Base-by-base conservation (phyloP, 2,113 vertebrate species). In the Henicopernis longicauda region DNA sequence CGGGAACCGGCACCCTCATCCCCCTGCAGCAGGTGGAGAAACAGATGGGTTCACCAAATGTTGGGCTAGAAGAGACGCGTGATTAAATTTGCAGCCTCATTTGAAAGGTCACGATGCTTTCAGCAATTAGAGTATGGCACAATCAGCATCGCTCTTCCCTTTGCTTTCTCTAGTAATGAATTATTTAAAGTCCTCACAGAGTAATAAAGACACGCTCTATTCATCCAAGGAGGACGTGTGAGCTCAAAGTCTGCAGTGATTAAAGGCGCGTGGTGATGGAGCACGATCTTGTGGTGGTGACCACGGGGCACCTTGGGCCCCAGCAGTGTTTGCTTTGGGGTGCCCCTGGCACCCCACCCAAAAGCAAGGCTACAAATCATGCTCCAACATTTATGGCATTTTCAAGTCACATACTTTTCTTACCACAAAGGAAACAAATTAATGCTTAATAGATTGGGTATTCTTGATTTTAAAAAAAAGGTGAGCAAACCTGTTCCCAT, bases 221-320 rank as follows among this genome's bases (percentile, higher is more conserved):
- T 94, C 47, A 77, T 65, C 71, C 89, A 57, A 82, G 63, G 22
- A 90, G 34, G 71, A 49, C 22, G 26, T 55, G 59, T 85, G 47
- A 94, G 42, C 73, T 83, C 44, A 14, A 69, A 90, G 50, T 52
- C 34, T 86, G 45, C 26, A 82, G 59, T 77, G 62, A 91, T 90
- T 76, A 86, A 94, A 93, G 22, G 74, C 4, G 2, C 4, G 2
- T 13, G 38, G 47, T 87, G 73, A 47, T 59, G 84, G 54, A 87
- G 16, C 26, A 80, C 6, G 9, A 32, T 59, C 32, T 42, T 93
- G 86, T 71, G 86, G 61, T 47, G 38, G 31, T 88, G 79, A 78
- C 38, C 79, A 55, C 0, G 0, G 34, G 47, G 34, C 36, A 93
- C 80, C 47, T 29, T 0, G 0, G 31, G 55, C 17, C 34, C 13